Evolutionary conservation across 2,113 vertebrate species (phyloP).

Genomic region (Zosterops borbonicus): DNA sequence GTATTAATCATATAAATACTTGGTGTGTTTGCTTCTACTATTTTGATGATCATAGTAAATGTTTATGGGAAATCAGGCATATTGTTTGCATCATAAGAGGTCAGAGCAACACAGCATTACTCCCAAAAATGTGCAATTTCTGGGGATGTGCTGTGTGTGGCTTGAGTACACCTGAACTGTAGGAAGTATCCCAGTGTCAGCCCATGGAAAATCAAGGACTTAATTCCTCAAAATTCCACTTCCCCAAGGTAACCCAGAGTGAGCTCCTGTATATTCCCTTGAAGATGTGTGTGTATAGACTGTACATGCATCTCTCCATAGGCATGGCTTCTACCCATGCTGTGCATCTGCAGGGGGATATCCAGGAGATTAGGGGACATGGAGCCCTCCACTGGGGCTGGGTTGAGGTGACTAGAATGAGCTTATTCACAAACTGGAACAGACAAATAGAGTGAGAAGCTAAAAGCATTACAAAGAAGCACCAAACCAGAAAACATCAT

Average conservation of each 20-base stretch:
- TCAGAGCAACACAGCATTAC: background rate
- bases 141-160: background rate
- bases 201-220: background rate
- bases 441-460: background rate
- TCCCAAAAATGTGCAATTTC: background rate
- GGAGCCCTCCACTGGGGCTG: background rate
- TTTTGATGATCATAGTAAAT: background rate
- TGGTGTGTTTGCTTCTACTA: background rate
- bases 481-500: background rate
- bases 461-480: background rate
- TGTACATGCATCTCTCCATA: accelerated
- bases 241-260: accelerated
- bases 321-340: accelerated
- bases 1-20: background rate
- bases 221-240: background rate
- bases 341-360: background rate
- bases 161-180: background rate
- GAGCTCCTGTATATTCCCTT: background rate
- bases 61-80: background rate
- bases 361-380: background rate
- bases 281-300: background rate
- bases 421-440: background rate
- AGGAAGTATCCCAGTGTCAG: background rate
- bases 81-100: background rate
- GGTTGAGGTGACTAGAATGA: background rate